Percentiles rank a stretch among this genome's conserved stretches.
phyloP scores from a whole-genome alignment of 2,888 invertebrate species.

The Endotricha flammealis region DNA sequence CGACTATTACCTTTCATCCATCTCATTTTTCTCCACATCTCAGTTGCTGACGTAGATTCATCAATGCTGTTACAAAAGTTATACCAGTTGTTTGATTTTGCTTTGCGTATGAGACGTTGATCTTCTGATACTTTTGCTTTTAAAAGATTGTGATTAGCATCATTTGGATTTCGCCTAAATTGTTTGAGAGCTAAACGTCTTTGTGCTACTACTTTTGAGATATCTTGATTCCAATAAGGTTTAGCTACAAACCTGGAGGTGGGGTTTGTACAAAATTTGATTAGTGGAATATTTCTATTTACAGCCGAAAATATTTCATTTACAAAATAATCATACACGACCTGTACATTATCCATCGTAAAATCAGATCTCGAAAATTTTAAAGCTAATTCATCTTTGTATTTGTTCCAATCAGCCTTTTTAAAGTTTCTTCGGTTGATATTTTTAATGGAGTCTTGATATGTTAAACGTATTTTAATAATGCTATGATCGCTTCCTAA shows the following conservation, averaged over 20 bases:
- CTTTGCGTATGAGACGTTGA: slow-evolving; percentile 3
- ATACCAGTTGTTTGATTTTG: slow-evolving; percentile 1
- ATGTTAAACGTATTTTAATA: not conserved
- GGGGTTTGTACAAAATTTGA: slow-evolving; percentile 9
- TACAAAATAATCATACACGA: slow-evolving; percentile 8
- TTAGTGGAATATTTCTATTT: slow-evolving; percentile 9
- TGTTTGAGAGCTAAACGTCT: slow-evolving; percentile 11
- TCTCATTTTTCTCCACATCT: slow-evolving; percentile 12
- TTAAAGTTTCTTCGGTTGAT: too few relatives aligned
- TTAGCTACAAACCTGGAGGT: slow-evolving; percentile 12
- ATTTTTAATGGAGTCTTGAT: not conserved
- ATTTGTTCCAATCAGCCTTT: too few relatives aligned
- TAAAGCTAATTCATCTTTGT: not conserved
- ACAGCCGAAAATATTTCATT: slow-evolving; percentile 5
- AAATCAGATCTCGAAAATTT: not conserved
- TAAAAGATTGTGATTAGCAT: slow-evolving; percentile 8
- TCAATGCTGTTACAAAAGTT: slow-evolving; percentile 11
- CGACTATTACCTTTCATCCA: slow-evolving; percentile 10
- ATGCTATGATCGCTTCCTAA: slow-evolving; percentile 9
- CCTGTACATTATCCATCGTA: too few relatives aligned
- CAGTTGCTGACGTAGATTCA: slow-evolving; percentile 1
- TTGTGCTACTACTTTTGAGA: slow-evolving; percentile 13
- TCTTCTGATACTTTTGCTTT: slow-evolving; percentile 7
- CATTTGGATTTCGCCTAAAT: slow-evolving; percentile 15
- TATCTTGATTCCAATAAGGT: slow-evolving; percentile 11